Evolutionary conservation across 2,797 vertebrate genomes (phyloP), one percentile per base, ranked within the genome.

Genomic region (Microchirus variegatus): DNA sequence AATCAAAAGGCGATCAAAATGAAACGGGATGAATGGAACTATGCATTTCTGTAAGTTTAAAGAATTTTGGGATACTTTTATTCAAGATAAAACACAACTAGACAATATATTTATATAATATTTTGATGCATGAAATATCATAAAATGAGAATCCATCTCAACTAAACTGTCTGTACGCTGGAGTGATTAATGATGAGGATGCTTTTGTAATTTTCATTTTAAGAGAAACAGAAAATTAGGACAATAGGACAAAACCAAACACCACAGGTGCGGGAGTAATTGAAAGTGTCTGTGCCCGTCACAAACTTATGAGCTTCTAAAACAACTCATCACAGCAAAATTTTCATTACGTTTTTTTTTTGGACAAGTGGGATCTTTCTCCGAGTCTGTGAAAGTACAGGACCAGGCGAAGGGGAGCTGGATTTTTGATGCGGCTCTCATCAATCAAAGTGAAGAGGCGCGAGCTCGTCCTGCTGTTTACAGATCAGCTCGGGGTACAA

Each of bases 391-490:
- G 35, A 53, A 16, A 36, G 49, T 36, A 56, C 41, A 2, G 37
- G 26, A 69, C 42, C 50, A 44, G 50, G 22, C 44, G 60, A 58
- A 63, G 48, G 13, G 44, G 19, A 9, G 22, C 26, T 19, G 47
- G 45, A 22, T 22, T 37, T 18, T 43, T 45, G 5, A 70, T 53
- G 57, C 16, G 74, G 69, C 76, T 44, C 5, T 78, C 85, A 85
- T 90, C 80, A 87, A 89, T 91, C 90, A 90, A 64, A 67, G 49
- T 22, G 56, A 67, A 67, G 71, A 45, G 46, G 53, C 49, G 71
- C 12, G 59, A 71, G 76, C 68, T 67, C 16, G 40, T 62, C 63
- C 64, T 8, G 47, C 61, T 79, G 81, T 88, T 86, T 84, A 85
- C 71, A 70, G 71, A 85, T 83, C 72, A 77, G 79, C 78, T 68